These are phyloP conservation scores for Capricornis sumatraensis DNA, from an alignment of 2,113 vertebrate species.

Conservation along the genomic window DNA sequence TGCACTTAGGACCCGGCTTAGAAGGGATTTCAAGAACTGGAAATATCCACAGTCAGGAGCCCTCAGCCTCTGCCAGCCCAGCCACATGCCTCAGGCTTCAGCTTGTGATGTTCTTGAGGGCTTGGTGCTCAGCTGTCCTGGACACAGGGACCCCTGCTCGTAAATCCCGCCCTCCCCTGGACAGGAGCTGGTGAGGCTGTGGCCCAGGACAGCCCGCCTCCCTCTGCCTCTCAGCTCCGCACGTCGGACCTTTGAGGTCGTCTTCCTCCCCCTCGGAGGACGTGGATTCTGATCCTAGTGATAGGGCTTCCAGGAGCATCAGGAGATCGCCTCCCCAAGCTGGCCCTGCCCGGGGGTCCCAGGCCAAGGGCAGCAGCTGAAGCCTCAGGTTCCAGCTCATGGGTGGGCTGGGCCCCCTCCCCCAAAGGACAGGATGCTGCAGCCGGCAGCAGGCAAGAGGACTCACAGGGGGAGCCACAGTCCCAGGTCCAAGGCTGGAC, in stretches of 20 bases:
- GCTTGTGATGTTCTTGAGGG: neutral
- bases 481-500: neutral
- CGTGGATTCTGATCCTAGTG: rapidly evolving
- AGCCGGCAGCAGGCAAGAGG: too few species aligned
- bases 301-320: neutral
- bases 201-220: neutral
- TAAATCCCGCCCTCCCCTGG: neutral
- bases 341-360: neutral
- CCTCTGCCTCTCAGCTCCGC: neutral
- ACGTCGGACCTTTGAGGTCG: neutral
- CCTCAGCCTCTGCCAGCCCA: neutral
- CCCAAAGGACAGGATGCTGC: neutral
- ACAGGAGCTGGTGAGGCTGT: neutral
- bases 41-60: neutral
- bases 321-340: too few species aligned
- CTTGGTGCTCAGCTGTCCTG: neutral
- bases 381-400: neutral
- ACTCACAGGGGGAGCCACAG: rapidly evolving
- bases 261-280: neutral
- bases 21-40: neutral
- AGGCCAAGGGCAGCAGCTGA: neutral
- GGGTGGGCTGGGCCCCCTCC: neutral
- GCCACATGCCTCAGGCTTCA: neutral
- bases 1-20: rapidly evolving
- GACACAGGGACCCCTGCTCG: neutral